Evolutionary conservation across 1,140 invertebrate species (phyloP).

Genomic region (Phenacoccus solenopsis): DNA sequence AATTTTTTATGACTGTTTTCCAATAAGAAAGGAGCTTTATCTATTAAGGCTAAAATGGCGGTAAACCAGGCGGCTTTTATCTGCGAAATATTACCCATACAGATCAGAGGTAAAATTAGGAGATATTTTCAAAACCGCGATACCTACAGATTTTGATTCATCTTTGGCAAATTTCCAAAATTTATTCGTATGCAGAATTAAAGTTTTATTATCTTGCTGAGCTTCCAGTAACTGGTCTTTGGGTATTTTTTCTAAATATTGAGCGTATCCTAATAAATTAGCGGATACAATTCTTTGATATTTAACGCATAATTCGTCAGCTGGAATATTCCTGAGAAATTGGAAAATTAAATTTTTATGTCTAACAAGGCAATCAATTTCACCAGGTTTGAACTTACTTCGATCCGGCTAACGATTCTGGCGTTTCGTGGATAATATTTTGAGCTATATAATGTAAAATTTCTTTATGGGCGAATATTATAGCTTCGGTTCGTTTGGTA

Average conservation of each 20-base stretch:
- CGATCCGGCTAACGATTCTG: constrained; percentile 44
- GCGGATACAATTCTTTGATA: constrained; percentile 52
- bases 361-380: neutral
- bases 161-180: constrained; percentile 60
- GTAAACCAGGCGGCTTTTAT: constrained; percentile 49
- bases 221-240: constrained; percentile 39
- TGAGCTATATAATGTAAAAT: constrained; percentile 56
- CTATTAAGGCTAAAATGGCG: constrained; percentile 47
- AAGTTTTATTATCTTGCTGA: constrained; percentile 37
- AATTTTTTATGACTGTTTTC: constrained; percentile 41
- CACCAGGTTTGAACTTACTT: constrained; percentile 37
- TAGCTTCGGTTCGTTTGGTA: constrained; percentile 53
- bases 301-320: constrained; percentile 58
- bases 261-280: constrained; percentile 50
- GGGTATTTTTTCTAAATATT: constrained; percentile 44
- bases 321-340: neutral
- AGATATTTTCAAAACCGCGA: neutral
- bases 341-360: neutral
- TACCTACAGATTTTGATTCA: constrained; percentile 24
- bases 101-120: neutral
- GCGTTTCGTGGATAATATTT: constrained; percentile 53
- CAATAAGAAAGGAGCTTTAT: constrained; percentile 37
- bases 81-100: constrained; percentile 30
- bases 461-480: constrained; percentile 61
- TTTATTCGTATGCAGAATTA: constrained; percentile 47